phyloP scores from a whole-genome alignment of 2,888 invertebrate genomes.

The Idaea biselata region DNA sequence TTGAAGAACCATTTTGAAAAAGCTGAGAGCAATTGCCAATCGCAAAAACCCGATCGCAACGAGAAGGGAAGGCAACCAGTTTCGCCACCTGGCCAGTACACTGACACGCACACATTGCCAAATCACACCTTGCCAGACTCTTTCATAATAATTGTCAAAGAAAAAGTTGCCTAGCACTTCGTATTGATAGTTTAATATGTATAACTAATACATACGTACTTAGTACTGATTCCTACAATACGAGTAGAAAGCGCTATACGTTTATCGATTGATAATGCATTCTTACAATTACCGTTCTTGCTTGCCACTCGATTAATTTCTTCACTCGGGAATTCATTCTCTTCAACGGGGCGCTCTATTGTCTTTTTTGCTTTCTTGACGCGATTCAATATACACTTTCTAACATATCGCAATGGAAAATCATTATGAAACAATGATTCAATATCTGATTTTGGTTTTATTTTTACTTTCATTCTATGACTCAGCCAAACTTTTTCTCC shows the following conservation, averaged over 20 bases:
- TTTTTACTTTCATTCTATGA: constrained; percentile 19
- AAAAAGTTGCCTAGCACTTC: constrained; percentile 17
- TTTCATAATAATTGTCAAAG: constrained; percentile 35
- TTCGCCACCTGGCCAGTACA: constrained; percentile 57
- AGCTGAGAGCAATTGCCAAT: constrained; percentile 47
- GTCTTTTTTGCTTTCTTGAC: constrained; percentile 43
- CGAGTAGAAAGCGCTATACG: constrained; percentile 49
- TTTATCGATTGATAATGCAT: constrained; percentile 40
- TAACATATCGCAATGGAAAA: constrained; percentile 30
- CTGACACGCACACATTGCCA: constrained; percentile 43
- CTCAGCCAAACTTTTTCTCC: constrained; percentile 11
- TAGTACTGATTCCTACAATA: constrained; percentile 30
- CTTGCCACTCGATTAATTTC: constrained; percentile 50
- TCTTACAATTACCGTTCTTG: constrained; percentile 48
- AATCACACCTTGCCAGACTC: constrained; percentile 37
- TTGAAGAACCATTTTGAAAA: constrained; percentile 31
- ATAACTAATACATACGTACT: constrained; percentile 27
- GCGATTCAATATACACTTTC: constrained; percentile 42
- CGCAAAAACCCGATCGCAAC: constrained; percentile 56
- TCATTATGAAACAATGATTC: constrained; percentile 26
- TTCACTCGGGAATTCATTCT: constrained; percentile 41
- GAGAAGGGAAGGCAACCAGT: constrained; percentile 61
- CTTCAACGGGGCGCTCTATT: constrained; percentile 45
- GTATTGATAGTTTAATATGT: constrained; percentile 8
- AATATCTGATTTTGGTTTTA: constrained; percentile 26